Base-by-base conservation (phyloP, 2,797 vertebrate genomes). In the Epinephelus coioides region DNA sequence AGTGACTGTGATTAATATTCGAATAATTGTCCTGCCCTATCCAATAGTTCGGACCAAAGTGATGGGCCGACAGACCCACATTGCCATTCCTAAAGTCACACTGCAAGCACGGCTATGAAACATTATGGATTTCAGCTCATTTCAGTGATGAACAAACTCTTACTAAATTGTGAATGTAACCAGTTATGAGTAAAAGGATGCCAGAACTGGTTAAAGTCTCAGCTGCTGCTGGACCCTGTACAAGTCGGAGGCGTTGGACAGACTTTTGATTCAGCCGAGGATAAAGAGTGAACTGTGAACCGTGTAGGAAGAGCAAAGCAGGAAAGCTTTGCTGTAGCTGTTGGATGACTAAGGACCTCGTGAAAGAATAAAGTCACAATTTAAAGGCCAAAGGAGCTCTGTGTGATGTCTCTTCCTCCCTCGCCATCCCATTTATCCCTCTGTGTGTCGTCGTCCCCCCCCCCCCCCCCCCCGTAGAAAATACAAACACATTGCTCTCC, bases 241-340 rank as follows among this genome's bases (percentile, higher is more conserved):
- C 69, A 69, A 64, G n/a, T 75, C 0, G 46, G 60, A 70, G 78
- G 73, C 43, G 23, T 73, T 19, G 34, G 60, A 61, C 56, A 71
- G 61, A 50, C 66, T 79, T 73, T 80, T 75, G 53, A 79, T 76
- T 83, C 30, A 66, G 62, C 40, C 17, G 5, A 40, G 23, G 49
- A 81, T 19, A 56, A 80, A 69, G 50, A 73, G n/a, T 73, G 60
- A 86, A 67, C 38, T 68, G 21, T 79, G 80, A 87, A 78, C 61
- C 19, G 17, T 57, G 79, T 69, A 27, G 84, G 82, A 82, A 73
- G 69, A 76, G 51, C 49, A 67, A 82, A 84, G 60, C 77, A 73
- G 66, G 30, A 53, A 15, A 10, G 40, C 49, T 73, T 60, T 19
- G 17, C 51, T 73, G 38, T 62, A 47, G 70, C 56, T 34, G 17